phyloP scores from a whole-genome alignment of 53 echinoderm and acorn worm genomes.

The Stichopus horrens region DNA sequence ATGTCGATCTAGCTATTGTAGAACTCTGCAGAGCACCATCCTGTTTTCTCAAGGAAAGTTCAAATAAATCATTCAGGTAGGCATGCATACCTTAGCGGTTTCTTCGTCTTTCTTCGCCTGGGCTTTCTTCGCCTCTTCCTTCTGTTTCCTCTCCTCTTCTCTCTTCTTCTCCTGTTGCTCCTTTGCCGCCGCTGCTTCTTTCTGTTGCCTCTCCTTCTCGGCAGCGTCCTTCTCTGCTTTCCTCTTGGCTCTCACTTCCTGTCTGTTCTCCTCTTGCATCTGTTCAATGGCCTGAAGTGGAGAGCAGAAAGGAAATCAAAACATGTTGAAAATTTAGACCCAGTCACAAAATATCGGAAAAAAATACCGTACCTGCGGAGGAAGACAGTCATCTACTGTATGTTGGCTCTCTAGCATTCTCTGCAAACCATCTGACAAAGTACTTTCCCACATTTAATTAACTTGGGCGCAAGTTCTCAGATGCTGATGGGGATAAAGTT shows the following conservation, averaged over 20 bases:
- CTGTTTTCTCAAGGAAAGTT: too few relatives aligned
- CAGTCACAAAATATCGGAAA: too few relatives aligned
- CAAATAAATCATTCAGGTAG: neutral
- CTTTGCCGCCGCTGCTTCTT: constrained; percentile 19
- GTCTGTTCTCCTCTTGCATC: constrained; percentile 32
- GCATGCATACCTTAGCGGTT: neutral
- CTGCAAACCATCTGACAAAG: too few relatives aligned
- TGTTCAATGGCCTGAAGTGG: constrained; percentile 25
- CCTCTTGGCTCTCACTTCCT: constrained; percentile 44
- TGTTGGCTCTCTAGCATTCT: too few relatives aligned
- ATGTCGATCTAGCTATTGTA: too few relatives aligned
- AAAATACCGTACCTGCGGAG: too few relatives aligned
- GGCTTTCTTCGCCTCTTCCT: constrained; percentile 20
- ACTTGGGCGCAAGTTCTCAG: too few relatives aligned
- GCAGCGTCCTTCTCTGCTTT: constrained; percentile 28
- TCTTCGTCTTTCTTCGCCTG: neutral
- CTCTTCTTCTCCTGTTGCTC: neutral
- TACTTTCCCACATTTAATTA: too few relatives aligned
- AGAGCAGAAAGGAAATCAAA: neutral
- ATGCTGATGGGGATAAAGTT: too few relatives aligned
- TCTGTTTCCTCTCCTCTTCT: constrained; percentile 25
- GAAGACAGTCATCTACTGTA: too few relatives aligned
- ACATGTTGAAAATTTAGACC: neutral
- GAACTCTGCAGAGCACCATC: too few relatives aligned
- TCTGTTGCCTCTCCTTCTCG: constrained; percentile 15